phyloP scores from a whole-genome alignment of 2,113 vertebrate genomes.

The Lagenorhynchus albirostris region DNA sequence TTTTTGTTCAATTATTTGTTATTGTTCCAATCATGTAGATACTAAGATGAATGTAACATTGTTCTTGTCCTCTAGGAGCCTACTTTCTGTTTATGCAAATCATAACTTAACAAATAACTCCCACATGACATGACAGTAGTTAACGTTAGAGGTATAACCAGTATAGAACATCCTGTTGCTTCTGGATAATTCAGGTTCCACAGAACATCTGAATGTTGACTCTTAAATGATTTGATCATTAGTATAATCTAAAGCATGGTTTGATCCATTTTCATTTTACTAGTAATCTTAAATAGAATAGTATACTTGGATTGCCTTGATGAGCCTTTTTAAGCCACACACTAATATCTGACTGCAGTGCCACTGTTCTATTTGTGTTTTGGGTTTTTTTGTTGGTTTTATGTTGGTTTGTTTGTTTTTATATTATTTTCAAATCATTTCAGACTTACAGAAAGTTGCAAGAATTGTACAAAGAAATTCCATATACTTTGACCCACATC shows the following conservation, averaged over 20 bases:
- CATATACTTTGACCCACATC: background rate
- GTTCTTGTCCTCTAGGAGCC: background rate
- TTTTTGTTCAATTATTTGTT: background rate
- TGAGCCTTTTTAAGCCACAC: background rate
- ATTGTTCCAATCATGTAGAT: background rate
- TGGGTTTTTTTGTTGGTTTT: background rate
- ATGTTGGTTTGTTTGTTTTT: background rate
- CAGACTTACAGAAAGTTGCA: background rate
- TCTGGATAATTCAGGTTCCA: background rate
- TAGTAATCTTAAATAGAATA: background rate
- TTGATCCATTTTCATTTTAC: background rate
- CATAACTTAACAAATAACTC: background rate
- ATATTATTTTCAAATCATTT: conserved; percentile 29
- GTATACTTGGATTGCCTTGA: background rate
- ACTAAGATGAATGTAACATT: background rate
- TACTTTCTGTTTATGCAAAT: background rate
- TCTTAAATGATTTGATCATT: conserved; percentile 4
- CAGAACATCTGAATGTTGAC: background rate
- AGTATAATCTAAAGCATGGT: background rate
- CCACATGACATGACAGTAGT: background rate
- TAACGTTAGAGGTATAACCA: background rate
- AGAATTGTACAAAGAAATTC: background rate
- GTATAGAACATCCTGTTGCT: background rate
- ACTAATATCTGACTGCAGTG: background rate
- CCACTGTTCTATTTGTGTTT: background rate